These are phyloP conservation scores for Cynodonichthys magdalenae DNA, from an alignment of 2,797 vertebrate genomes.

Conservation along the genomic window DNA sequence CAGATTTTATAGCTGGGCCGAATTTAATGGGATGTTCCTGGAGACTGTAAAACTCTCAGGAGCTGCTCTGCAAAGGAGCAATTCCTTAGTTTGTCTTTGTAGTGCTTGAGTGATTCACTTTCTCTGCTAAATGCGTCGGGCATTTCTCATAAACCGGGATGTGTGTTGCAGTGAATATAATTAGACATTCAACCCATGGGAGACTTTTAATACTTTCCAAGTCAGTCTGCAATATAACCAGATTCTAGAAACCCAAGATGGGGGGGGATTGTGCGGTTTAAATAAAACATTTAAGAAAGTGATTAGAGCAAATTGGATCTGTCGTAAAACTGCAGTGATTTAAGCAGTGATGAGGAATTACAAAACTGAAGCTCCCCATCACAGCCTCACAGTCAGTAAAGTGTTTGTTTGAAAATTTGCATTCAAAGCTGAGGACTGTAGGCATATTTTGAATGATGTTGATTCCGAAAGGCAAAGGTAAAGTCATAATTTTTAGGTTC, in stretches of 20 bases:
- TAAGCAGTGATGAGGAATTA: conserved; percentile 1
- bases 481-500: too few species aligned
- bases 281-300: conserved; percentile 28
- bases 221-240: conserved; percentile 22
- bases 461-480: neutral
- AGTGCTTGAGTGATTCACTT: conserved; percentile 25
- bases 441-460: conserved; percentile 2
- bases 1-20: conserved; percentile 21
- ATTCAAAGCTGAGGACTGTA: neutral
- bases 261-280: conserved; percentile 26
- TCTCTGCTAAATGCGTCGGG: conserved; percentile 24
- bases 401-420: neutral
- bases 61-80: conserved; percentile 21
- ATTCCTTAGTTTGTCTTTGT: conserved; percentile 40
- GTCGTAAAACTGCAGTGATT: conserved; percentile 25
- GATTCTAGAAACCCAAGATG: conserved; percentile 17
- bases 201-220: conserved; percentile 31
- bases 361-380: conserved; percentile 5
- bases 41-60: conserved; percentile 36
- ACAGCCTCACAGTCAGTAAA: conserved; percentile 14
- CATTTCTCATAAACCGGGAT: conserved; percentile 19
- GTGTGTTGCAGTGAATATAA: conserved; percentile 26
- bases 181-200: conserved; percentile 42
- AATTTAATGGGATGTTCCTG: conserved; percentile 27
- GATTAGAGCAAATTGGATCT: conserved; percentile 24